Evolutionary conservation across 2,888 invertebrate genomes (phyloP).

Genomic region (Amaurobius ferox): DNA sequence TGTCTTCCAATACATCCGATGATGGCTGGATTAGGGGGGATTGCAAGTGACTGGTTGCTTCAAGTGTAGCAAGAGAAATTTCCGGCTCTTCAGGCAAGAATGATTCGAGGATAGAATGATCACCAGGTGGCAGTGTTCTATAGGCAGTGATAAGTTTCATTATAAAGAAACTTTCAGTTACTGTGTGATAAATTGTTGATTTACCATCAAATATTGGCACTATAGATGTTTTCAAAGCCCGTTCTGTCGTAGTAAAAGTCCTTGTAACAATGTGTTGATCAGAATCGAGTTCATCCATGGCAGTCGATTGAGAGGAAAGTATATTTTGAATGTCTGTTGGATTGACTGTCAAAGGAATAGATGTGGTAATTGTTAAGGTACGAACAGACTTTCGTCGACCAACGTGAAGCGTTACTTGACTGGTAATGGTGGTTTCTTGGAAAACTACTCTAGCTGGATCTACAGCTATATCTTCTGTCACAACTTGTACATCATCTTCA

Average conservation of each 20-base stretch:
- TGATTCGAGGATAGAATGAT: conserved; percentile 58
- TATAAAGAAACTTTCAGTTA: conserved; percentile 92
- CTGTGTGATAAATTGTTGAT: conserved; percentile 85
- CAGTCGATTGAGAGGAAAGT: conserved; percentile 33
- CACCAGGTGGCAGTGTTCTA: conserved; percentile 87
- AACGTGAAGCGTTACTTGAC: conserved; percentile 74
- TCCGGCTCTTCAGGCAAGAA: conserved; percentile 45
- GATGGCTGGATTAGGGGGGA: conserved; percentile 39
- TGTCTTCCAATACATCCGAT: conserved; percentile 21
- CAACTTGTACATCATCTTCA: conserved; percentile 46
- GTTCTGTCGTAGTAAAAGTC: conserved; percentile 93
- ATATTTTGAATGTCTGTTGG: conserved; percentile 60
- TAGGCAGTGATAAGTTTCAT: conserved; percentile 92
- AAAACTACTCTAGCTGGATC: conserved; percentile 74
- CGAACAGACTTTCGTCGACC: conserved; percentile 74
- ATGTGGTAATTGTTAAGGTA: conserved; percentile 74
- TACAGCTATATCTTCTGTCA: conserved; percentile 31
- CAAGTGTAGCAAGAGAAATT: conserved; percentile 31
- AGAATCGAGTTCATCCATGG: conserved; percentile 78
- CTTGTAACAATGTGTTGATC: conserved; percentile 91
- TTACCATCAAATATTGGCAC: conserved; percentile 87
- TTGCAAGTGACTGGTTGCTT: conserved; percentile 51
- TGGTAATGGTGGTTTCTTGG: conserved; percentile 73
- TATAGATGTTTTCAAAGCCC: conserved; percentile 92
- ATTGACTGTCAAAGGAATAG: conserved; percentile 71